These are phyloP conservation scores for Phalanger gymnotis DNA, from an alignment of 2,797 vertebrate species.

Conservation along the genomic window DNA sequence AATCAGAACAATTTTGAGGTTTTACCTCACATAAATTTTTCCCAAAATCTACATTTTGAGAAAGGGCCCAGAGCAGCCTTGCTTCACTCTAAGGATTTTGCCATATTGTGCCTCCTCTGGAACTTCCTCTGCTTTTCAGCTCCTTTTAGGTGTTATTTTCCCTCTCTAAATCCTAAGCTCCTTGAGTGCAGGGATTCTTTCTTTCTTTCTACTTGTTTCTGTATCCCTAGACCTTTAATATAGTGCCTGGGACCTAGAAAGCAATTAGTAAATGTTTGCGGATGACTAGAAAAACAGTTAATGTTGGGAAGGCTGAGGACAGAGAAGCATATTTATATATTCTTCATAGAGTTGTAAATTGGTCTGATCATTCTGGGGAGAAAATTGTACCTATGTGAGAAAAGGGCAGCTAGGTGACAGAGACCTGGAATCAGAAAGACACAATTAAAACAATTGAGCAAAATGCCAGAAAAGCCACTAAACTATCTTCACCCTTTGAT, in stretches of 20 bases:
- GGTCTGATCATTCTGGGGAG: neutral
- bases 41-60: neutral
- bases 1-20: neutral
- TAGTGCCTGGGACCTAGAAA: neutral
- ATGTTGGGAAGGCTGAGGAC: neutral
- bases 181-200: neutral
- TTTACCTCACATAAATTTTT: neutral
- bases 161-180: neutral
- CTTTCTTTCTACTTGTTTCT: neutral
- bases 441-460: neutral
- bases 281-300: neutral
- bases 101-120: neutral
- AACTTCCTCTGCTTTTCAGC: neutral
- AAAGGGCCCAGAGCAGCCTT: neutral
- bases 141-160: neutral
- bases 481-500: neutral
- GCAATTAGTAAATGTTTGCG: neutral
- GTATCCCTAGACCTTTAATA: neutral
- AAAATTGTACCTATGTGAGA: neutral
- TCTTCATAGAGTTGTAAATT: neutral
- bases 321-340: neutral
- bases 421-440: slow-evolving; percentile 15
- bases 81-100: neutral
- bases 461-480: neutral
- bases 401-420: neutral